Evolutionary conservation across 2,888 invertebrate genomes (phyloP), one percentile per base, ranked within the genome.

Genomic region (Dicycla oo): DNA sequence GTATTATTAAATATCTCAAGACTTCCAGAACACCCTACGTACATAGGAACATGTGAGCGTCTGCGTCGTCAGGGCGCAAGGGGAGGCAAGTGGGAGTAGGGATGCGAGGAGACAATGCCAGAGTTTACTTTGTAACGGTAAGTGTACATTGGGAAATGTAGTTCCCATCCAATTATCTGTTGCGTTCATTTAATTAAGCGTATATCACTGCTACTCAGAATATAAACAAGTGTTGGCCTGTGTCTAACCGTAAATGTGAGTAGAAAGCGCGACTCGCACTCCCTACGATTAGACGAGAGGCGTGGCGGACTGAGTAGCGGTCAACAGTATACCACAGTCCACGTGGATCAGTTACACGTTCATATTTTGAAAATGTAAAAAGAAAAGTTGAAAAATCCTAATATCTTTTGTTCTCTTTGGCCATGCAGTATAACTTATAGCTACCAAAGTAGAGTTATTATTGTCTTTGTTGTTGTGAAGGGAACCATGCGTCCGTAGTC

Each of bases 211-310:
- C 61, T 73, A 72, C 75, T 72, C 65, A 69, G 56, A 61, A 84
- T 63, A 69, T 78, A 86, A 83, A 84, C 80, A 84, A 86, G 79
- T 85, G 86, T 85, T 78, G 80, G 82, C 76, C 85, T 83, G 82
- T 82, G 82, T 79, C 80, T 88, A 88, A 88, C 89, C 83, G 89
- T 89, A 84, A 86, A 85, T 88, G 89, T 89, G 90, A 78, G 87
- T 88, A 91, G 91, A 91, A 91, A 91, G 91, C 91, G 91, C 88
- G 88, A 88, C 89, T 87, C 86, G 73, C 61, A 76, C 84, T 86
- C 86, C 85, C 86, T 86, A 84, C 81, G 83, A 84, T 86, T 82
- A 81, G 75, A 78, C 80, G 77, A 47, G 70, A 73, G 83, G 85
- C 85, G 82, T 83, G 34, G 80, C 85, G 77, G 73, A 76, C 61